Evolutionary conservation across 2,888 invertebrate genomes (phyloP), one percentile per base, ranked within the genome.

Genomic region (Ypsolopha scabrella): DNA sequence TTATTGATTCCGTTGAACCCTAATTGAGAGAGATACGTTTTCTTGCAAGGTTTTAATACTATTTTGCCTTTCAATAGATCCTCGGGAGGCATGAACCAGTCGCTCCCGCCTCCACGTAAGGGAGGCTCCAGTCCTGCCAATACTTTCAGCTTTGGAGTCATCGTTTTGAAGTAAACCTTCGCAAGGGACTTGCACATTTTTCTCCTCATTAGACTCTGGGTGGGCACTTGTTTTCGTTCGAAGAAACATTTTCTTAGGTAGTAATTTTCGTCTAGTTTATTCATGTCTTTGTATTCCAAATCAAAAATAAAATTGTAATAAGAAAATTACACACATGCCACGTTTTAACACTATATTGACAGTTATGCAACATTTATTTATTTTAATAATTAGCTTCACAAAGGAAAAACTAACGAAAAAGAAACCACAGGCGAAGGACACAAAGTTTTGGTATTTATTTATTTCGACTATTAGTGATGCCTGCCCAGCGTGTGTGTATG

Each of bases 121-220:
- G 68, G 65, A 0, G 86, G 86, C 54, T 81, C 76, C 0, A 86
- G 59, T 0, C 85, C 85, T 1, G 82, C 83, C 0, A 82, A 60
- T 1, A 70, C 62, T 58, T 77, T 80, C 0, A 76, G 59, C 52
- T 72, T 74, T 0, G 65, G 64, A 7, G 58, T 64, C 86, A 85
- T 83, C 0, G 75, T 75, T 50, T 80, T 77, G 56, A 85, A 86
- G 56, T 77, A 83, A 41, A 85, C 68, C 7, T 68, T 63, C 0
- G 85, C 85, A 2, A 86, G 68, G 1, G 70, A 55, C 6, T 67
- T 67, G 7, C 62, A 55, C 86, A 86, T 83, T 53, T 64, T 77
- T 0, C 72, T 61, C 51, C 61, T 77, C 58, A 85, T 83, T 7
- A 72, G 60, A 48, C 66, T 75, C 57, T 80, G 79, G 0, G 79